A percentile compares a stretch with the other conserved stretches of the same genome.
phyloP scores from a whole-genome alignment of 2,888 invertebrate species.

The Drosophila macrospina region DNA sequence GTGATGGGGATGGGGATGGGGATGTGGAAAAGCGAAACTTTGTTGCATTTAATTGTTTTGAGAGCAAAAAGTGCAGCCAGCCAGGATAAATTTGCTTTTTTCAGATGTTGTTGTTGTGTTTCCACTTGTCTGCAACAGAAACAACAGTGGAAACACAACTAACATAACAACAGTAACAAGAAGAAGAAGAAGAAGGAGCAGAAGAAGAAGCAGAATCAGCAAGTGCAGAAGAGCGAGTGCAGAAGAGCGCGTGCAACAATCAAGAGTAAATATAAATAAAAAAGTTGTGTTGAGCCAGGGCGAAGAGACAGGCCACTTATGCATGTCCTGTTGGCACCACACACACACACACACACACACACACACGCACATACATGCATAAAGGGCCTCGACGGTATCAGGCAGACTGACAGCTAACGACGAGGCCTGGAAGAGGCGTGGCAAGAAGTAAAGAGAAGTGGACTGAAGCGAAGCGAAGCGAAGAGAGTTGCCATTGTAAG shows the following conservation, averaged over 20 bases:
- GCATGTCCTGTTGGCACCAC: conserved; percentile 74
- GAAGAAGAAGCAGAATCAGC: conserved; percentile 2
- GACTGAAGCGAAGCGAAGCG: too few species aligned
- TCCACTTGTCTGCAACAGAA: conserved; percentile 54
- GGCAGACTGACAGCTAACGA: conserved; percentile 49
- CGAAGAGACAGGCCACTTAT: conserved; percentile 76
- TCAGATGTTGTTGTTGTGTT: conserved; percentile 35
- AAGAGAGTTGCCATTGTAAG: too few species aligned
- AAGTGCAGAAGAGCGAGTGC: conserved; percentile 15
- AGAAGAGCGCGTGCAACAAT: conserved; percentile 64
- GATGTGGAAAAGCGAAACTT: conserved; percentile 35
- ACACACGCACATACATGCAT: conserved; percentile 9
- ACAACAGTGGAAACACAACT: conserved; percentile 40
- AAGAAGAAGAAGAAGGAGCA: conserved; percentile 6
- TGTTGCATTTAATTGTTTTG: conserved; percentile 60
- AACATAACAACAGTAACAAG: conserved; percentile 18
- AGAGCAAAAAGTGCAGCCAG: conserved; percentile 51
- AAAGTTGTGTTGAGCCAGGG: conserved; percentile 54
- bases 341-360: conserved; percentile 42
- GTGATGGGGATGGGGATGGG: too few species aligned
- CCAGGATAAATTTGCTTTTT: conserved; percentile 23
- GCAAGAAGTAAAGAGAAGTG: neutral
- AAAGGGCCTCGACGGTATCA: conserved; percentile 3
- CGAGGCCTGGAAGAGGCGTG: conserved; percentile 19
- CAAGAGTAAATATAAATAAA: conserved; percentile 80